A percentile compares a stretch with the other conserved stretches of the same genome.
Conservation (phyloP, 2,113 vertebrate species). For the Scalopus aquaticus region DNA sequence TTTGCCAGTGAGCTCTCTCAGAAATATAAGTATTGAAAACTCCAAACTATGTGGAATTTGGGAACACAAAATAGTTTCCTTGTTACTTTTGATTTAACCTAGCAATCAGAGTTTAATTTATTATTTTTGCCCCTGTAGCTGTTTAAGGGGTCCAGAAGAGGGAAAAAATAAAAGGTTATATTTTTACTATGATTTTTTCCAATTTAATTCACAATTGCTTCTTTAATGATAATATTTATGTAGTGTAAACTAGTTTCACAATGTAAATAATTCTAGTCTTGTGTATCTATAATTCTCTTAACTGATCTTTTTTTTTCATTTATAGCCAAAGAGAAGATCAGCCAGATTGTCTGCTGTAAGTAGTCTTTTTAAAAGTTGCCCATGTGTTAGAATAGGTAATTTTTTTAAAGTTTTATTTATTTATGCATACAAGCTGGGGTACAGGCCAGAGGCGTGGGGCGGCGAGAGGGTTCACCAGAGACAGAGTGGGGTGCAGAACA, state of each 20-base stretch:
- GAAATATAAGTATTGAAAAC: conserved; percentile 41
- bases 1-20: not conserved
- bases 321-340: conserved; percentile 96
- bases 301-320: conserved; percentile 75
- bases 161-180: not conserved
- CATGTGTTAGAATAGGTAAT: not conserved
- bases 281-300: not conserved
- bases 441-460: too few species aligned
- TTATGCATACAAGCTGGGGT: too few species aligned
- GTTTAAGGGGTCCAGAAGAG: not conserved
- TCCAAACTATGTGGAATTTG: conserved; percentile 9
- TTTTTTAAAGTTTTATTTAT: too few species aligned
- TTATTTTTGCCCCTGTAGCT: not conserved
- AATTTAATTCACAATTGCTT: conserved; percentile 9
- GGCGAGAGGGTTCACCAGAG: too few species aligned
- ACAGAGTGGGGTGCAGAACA: too few species aligned
- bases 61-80: not conserved
- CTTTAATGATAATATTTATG: conserved; percentile 29
- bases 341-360: conserved; percentile 95
- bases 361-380: conserved; percentile 59
- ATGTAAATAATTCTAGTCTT: conserved; percentile 43
- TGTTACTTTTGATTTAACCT: conserved; percentile 24
- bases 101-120: conserved; percentile 20
- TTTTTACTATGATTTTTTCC: not conserved
- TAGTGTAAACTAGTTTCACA: conserved; percentile 50